Evolutionary conservation across 2,888 invertebrate species (phyloP).

Genomic region (Linhomoeus sp.): DNA sequence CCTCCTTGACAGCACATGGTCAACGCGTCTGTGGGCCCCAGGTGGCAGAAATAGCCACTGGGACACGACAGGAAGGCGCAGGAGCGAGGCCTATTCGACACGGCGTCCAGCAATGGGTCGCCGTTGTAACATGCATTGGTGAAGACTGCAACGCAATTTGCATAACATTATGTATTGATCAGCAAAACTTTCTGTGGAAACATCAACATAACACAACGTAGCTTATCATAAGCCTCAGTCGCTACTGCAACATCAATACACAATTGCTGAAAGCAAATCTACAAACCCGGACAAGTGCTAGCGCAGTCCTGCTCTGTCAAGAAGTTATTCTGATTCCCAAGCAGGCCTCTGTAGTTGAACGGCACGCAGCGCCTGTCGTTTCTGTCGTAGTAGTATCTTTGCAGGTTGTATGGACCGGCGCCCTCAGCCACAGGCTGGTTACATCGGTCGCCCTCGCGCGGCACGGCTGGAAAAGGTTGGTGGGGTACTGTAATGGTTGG

Average conservation of each 20-base stretch:
- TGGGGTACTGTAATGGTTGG: too few species aligned
- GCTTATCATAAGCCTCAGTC: too few species aligned
- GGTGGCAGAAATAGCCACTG: not conserved
- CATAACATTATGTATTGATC: too few species aligned
- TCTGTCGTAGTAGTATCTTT: not conserved
- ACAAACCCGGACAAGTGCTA: not conserved
- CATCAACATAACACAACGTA: too few species aligned
- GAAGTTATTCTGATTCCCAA: slow-evolving; percentile 6
- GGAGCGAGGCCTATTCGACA: too few species aligned
- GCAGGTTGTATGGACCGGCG: not conserved
- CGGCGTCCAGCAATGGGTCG: not conserved
- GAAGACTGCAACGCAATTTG: not conserved
- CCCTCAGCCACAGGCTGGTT: not conserved
- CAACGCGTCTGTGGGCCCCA: not conserved
- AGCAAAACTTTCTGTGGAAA: too few species aligned
- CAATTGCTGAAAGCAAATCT: too few species aligned
- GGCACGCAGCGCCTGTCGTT: not conserved
- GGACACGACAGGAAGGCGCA: too few species aligned
- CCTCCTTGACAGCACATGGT: slow-evolving; percentile 1
- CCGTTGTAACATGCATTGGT: not conserved
- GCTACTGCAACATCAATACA: too few species aligned
- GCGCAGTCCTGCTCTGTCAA: not conserved
- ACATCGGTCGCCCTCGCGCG: not conserved
- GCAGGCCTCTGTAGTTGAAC: not conserved
- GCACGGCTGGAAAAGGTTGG: too few species aligned